Conservation (phyloP, 1,140 invertebrate species). For the Drosophila teissieri region DNA sequence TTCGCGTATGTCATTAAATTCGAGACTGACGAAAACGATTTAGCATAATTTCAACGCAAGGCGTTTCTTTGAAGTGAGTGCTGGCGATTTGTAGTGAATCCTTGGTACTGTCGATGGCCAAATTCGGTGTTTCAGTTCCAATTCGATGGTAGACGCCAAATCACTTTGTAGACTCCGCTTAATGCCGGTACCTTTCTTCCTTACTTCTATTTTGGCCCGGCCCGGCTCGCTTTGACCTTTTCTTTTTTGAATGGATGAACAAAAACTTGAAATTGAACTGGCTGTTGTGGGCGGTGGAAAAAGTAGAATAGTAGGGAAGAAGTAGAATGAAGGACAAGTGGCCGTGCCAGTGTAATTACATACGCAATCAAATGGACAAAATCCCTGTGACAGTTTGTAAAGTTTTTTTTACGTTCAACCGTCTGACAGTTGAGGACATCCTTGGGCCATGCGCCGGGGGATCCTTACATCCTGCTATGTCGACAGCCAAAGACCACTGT, state of each 20-base stretch:
- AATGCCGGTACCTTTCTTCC: constrained; percentile 35
- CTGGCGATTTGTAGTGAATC: not conserved
- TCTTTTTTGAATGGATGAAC: constrained; percentile 16
- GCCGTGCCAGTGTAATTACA: constrained; percentile 65
- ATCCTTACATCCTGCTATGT: constrained; percentile 3
- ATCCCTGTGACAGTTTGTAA: constrained; percentile 73
- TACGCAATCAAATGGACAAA: constrained; percentile 75
- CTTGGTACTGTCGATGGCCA: constrained; percentile 33
- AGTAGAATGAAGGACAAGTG: constrained; percentile 39
- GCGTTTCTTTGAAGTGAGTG: constrained; percentile 22
- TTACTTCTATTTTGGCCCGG: constrained; percentile 10
- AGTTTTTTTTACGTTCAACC: constrained; percentile 55
- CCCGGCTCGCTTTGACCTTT: constrained; percentile 68
- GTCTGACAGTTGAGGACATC: constrained; percentile 54
- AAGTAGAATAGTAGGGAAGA: constrained; percentile 1
- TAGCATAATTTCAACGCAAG: not conserved
- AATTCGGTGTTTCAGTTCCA: constrained; percentile 30
- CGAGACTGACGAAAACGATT: not conserved
- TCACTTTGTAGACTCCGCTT: constrained; percentile 51
- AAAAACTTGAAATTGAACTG: constrained; percentile 73
- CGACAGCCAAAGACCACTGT: constrained; percentile 19
- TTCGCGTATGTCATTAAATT: not conserved
- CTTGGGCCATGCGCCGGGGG: not conserved
- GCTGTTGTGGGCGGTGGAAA: not conserved
- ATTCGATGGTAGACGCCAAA: constrained; percentile 47